Base-by-base conservation (phyloP, 1,140 invertebrate species). In the Drosophila nannoptera region DNA sequence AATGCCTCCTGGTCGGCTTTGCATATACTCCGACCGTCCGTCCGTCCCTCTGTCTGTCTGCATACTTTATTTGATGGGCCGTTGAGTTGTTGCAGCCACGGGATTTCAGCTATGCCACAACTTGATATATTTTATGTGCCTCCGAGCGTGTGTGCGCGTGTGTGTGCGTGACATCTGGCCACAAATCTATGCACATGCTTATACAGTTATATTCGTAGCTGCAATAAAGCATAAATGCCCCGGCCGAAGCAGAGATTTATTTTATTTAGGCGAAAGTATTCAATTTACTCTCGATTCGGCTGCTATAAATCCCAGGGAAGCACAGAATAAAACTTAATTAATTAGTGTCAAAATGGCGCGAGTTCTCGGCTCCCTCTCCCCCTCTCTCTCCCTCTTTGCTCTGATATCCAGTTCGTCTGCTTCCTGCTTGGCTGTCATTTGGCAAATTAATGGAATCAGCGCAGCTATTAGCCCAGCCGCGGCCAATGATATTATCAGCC, bases 401-500 rank as follows among this genome's bases (percentile, higher is more conserved):
- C 55, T 16, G 31, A 12, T 5, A 31, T 14, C 32, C 45, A n/a
- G 14, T 38, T 38, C 16, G 29, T 45, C 54, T 33, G 45, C 42
- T 65, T 48, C 52, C 43, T 49, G 56, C 54, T 64, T 63, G 38
- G 58, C 74, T 86, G 81, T 86, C 81, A 86, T 80, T 86, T 64
- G 82, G 70, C 74, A 86, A 86, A 86, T 86, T 86, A 86, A 86
- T 86, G 81, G 81, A 86, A 87, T 86, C 82, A 87, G 71, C 82
- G 75, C 58, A 62, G 82, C 81, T 86, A 86, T 86, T 86, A 86
- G 81, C 82, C 74, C 55, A 82, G 8, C 70, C 84, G 81, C 76
- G 76, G 76, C 55, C 46, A 56, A 55, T 48, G 66, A 55, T 69
- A 63, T 46, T 67, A 67, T 60, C 70, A 69, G 40, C 12, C 55